These are phyloP conservation scores for Eulemur coronatus DNA, from an alignment of 2,797 vertebrate species.

Conservation along the genomic window DNA sequence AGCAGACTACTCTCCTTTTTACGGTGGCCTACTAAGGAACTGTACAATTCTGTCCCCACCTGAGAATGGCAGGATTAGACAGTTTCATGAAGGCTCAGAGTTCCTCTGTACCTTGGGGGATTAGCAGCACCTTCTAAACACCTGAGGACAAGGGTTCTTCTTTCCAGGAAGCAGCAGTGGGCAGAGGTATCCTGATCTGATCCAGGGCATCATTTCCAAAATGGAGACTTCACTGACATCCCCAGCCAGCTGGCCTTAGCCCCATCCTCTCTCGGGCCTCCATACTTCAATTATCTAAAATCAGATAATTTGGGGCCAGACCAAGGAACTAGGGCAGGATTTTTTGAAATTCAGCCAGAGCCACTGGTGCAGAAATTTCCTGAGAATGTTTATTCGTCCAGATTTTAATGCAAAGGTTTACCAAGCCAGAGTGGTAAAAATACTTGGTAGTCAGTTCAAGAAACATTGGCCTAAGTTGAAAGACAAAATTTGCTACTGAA, in stretches of 20 bases:
- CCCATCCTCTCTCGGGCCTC: rapidly evolving
- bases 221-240: not conserved
- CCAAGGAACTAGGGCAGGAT: not conserved
- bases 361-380: not conserved
- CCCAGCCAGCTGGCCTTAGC: not conserved
- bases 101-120: not conserved
- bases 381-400: not conserved
- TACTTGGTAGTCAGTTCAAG: not conserved
- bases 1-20: not conserved
- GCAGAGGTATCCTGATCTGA: not conserved
- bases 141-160: not conserved
- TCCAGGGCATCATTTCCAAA: not conserved
- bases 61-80: not conserved
- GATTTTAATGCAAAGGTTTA: not conserved
- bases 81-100: not conserved
- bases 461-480: not conserved
- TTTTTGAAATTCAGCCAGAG: not conserved
- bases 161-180: not conserved
- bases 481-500: not conserved
- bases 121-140: not conserved
- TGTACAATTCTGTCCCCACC: not conserved
- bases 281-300: not conserved
- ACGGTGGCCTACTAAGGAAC: not conserved
- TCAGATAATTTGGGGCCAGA: not conserved
- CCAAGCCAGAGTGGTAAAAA: not conserved